Evolutionary conservation across 2,888 invertebrate genomes (phyloP).

Genomic region (Ypsolopha scabrella): DNA sequence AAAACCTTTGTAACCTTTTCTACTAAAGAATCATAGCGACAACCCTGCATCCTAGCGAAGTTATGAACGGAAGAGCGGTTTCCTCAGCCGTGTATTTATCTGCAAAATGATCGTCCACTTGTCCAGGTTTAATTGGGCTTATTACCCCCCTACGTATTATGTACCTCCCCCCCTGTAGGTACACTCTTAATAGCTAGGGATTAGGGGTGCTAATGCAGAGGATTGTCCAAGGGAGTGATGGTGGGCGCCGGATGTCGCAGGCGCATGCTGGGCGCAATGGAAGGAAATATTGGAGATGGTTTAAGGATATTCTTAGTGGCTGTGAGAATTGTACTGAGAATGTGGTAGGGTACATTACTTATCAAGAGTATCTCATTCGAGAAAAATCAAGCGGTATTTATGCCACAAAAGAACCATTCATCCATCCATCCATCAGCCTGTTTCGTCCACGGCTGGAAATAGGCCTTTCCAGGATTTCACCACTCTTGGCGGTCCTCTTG

Average conservation of each 20-base stretch:
- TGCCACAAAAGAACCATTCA: no score
- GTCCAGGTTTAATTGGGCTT: neutral
- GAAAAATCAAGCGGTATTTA: no score
- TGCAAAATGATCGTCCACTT: neutral
- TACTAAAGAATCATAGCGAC: neutral
- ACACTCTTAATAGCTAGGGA: no score
- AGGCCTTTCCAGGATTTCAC: no score
- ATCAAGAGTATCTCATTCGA: neutral
- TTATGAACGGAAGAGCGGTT: slow-evolving; percentile 1
- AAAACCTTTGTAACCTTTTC: no score
- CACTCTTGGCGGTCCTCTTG: no score
- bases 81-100: neutral
- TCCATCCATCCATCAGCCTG: no score
- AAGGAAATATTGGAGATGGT: no score
- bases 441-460: no score
- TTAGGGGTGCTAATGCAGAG: neutral
- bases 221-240: neutral
- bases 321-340: no score
- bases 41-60: neutral
- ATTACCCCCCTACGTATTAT: neutral
- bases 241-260: neutral
- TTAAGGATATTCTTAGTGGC: no score
- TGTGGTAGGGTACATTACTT: neutral
- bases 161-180: neutral
- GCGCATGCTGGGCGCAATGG: neutral